These are phyloP conservation scores for Tipula helvola DNA, from an alignment of 2,888 invertebrate species.

Conservation along the genomic window DNA sequence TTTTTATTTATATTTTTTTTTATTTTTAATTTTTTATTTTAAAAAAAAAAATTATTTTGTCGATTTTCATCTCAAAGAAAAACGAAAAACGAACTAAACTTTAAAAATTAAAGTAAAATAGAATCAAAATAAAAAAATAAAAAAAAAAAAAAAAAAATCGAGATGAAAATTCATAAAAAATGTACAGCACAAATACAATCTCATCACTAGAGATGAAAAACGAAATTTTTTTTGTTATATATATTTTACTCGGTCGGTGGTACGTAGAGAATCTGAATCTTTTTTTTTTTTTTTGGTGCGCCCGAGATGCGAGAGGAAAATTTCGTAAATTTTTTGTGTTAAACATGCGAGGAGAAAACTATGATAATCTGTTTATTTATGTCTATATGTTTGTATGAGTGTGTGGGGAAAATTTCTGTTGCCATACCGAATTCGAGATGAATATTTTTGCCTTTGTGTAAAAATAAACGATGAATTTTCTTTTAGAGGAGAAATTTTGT, in stretches of 20 bases:
- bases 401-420: background rate
- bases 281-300: background rate
- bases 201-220: conserved; percentile 4
- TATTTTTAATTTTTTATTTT: background rate
- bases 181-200: background rate
- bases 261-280: background rate
- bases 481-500: background rate
- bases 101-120: conserved; percentile 4
- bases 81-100: conserved; percentile 4
- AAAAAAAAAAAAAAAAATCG: background rate
- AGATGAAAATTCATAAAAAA: conserved; percentile 4
- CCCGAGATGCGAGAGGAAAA: background rate
- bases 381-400: background rate
- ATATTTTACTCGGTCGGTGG: background rate
- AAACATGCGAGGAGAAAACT: background rate
- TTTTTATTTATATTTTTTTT: background rate
- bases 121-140: background rate
- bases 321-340: background rate
- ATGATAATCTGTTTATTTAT: background rate
- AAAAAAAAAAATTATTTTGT: background rate
- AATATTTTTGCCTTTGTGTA: background rate
- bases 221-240: background rate
- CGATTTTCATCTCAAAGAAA: conserved; percentile 4
- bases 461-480: background rate
- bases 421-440: no score